Conservation (phyloP, 2,797 vertebrate species). For the Champsocephalus gunnari region DNA sequence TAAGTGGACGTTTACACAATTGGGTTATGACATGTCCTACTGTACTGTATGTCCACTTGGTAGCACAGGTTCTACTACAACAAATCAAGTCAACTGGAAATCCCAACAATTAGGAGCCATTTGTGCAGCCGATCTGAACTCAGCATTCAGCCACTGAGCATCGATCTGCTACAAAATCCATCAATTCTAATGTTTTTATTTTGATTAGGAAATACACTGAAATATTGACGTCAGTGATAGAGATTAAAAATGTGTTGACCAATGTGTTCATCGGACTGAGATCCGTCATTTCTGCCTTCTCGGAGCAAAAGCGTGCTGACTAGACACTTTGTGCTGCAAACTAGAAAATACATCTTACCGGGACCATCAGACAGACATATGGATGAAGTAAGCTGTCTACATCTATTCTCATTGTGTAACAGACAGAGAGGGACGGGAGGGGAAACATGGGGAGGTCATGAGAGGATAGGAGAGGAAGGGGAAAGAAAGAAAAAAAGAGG, state of each 20-base stretch:
- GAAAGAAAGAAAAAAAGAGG: constrained; percentile 1
- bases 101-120: constrained; percentile 73
- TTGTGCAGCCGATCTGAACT: constrained; percentile 59
- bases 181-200: constrained; percentile 65
- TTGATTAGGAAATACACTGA: constrained; percentile 56
- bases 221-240: constrained; percentile 63
- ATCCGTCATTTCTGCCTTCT: constrained; percentile 48
- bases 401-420: constrained; percentile 69
- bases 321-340: constrained; percentile 48
- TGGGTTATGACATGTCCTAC: constrained; percentile 78
- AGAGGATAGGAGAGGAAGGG: constrained; percentile 52
- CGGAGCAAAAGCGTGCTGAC: constrained; percentile 55
- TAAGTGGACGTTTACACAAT: constrained; percentile 79
- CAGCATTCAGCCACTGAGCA: constrained; percentile 43
- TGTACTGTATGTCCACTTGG: constrained; percentile 61
- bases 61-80: constrained; percentile 44
- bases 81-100: constrained; percentile 76
- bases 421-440: constrained; percentile 14
- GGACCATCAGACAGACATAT: constrained; percentile 67
- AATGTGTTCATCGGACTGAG: constrained; percentile 60
- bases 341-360: constrained; percentile 56
- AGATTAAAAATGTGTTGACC: constrained; percentile 70
- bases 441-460: constrained; percentile 41
- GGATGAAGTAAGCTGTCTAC: constrained; percentile 50
- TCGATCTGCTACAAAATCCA: constrained; percentile 63